Base-by-base conservation (phyloP, 1,140 invertebrate genomes). In the Apis cerana region DNA sequence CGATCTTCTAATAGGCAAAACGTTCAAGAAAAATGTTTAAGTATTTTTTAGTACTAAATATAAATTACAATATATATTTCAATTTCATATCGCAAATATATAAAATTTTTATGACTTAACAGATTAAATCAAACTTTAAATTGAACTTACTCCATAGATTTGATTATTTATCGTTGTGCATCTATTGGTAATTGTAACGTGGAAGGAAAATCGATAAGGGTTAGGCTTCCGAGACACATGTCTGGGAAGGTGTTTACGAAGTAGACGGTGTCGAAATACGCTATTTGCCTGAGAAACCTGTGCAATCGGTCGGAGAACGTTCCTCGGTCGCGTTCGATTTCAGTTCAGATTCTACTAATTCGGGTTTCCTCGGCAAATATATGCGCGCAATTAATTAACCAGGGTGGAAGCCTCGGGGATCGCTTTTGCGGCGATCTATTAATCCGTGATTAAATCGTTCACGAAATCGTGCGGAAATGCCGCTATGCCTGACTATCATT, bases 381-480 rank as follows among this genome's bases (percentile, higher is more conserved):
- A 80, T 75, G 75, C 70, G 27, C 21, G 70, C 61, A 72, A 80
- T 80, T 80, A 80, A 80, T 80, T 74, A 80, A 80, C 70, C 50
- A 7, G n/a, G n/a, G 43, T 21, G 23, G 56, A n/a, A 71, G 61
- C 70, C 70, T 27, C 52, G 50, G 61, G 52, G 52, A 75, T 75
- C 59, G 79, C 59, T 75, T 75, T 65, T 43, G 79, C 79, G 61
- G 71, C 61, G 79, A 80, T 74, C 70, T 80, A 65, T 80, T 80
- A 80, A 80, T 80, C 62, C 70, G 33, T 65, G 79, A 80, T 80
- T 80, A 80, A 74, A 75, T 80, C 70, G 78, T 65, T 74, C 59
- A 52, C 52, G 78, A 80, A 80, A 74, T 74, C 78, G 58, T 13
- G 48, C 68, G 69, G 56, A 80, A 72, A 64, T 27, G 17, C 48